Evolutionary conservation across 2,113 vertebrate species (phyloP).

Genomic region (Sylvia atricapilla): DNA sequence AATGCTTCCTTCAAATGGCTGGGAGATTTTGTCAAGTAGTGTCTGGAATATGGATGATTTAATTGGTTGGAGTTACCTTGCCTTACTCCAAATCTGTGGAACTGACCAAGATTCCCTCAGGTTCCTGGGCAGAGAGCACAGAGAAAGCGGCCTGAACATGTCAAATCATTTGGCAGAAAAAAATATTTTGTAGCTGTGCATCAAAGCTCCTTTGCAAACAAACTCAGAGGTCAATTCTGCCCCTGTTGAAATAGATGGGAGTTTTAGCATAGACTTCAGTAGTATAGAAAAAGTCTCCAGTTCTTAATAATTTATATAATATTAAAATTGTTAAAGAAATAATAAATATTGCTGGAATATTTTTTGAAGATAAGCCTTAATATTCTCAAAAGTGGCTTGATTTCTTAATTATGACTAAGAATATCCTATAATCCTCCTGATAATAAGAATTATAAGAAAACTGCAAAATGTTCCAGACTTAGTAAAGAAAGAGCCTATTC

Average conservation of each 20-base stretch:
- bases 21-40: not conserved
- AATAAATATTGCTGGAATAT: not conserved
- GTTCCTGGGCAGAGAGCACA: not conserved
- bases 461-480: not conserved
- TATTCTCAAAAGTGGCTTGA: not conserved
- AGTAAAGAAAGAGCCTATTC: not conserved
- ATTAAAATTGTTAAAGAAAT: not conserved
- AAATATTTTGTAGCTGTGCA: not conserved
- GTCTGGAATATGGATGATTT: not conserved
- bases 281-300: not conserved
- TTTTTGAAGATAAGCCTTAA: not conserved
- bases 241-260: not conserved
- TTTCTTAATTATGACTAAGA: not conserved
- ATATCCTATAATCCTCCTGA: not conserved
- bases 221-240: not conserved
- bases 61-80: not conserved
- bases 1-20: not conserved
- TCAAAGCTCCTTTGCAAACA: not conserved
- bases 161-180: not conserved
- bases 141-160: not conserved
- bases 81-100: not conserved
- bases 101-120: not conserved
- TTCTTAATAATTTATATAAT: not conserved
- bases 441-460: not conserved
- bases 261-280: not conserved